Conservation (phyloP, 2,888 invertebrate genomes). For the Liposcelis brunnea region DNA sequence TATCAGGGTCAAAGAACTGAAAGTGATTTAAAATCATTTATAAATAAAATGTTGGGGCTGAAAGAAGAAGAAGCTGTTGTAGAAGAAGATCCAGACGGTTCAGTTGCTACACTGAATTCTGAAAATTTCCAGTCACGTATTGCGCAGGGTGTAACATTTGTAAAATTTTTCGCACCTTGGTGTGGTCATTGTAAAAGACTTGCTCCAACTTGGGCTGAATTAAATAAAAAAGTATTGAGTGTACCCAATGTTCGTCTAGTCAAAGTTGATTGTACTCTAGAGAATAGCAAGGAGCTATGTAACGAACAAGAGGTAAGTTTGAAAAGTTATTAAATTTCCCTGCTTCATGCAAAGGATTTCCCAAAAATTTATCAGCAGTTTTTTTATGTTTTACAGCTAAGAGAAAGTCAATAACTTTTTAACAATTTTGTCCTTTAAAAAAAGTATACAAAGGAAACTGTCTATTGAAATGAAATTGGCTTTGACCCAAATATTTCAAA, state of each 20-base stretch:
- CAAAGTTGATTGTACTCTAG: constrained; percentile 68
- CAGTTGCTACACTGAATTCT: constrained; percentile 38
- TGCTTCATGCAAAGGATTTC: constrained; percentile 1
- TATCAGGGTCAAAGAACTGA: constrained; percentile 48
- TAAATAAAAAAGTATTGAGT: constrained; percentile 50
- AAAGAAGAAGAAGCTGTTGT: constrained; percentile 28
- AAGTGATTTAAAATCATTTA: constrained; percentile 51
- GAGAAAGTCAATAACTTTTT: no score
- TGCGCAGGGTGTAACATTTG: constrained; percentile 54
- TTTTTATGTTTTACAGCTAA: neutral
- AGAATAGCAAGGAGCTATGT: constrained; percentile 52
- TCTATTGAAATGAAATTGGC: no score
- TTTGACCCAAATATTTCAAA: no score
- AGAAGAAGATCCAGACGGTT: constrained; percentile 20
- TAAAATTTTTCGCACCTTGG: constrained; percentile 85
- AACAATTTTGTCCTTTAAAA: no score
- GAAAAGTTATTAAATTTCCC: constrained; percentile 5
- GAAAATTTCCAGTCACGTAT: constrained; percentile 55
- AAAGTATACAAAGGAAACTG: no score
- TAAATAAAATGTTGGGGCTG: constrained; percentile 47
- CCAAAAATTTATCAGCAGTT: neutral
- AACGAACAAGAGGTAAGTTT: constrained; percentile 48
- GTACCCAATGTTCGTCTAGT: constrained; percentile 49
- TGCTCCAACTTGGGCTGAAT: constrained; percentile 65
- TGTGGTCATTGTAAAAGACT: constrained; percentile 77